Evolutionary conservation across 2,888 invertebrate species (phyloP).

Genomic region (Piscicola geometra): DNA sequence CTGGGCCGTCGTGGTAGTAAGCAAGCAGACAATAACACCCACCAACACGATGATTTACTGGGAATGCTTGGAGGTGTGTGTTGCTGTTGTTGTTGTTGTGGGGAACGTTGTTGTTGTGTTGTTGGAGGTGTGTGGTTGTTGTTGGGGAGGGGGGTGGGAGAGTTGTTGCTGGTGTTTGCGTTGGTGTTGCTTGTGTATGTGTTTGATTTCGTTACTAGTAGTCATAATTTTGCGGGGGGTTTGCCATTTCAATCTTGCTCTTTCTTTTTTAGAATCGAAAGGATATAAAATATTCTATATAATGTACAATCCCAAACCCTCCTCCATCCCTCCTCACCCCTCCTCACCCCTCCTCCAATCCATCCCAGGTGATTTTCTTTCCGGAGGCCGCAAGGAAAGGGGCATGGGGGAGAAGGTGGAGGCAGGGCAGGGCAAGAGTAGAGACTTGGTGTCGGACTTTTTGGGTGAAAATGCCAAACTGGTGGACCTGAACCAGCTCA

Average conservation of each 20-base stretch:
- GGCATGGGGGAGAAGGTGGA: neutral
- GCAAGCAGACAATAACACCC: neutral
- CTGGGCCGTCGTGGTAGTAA: neutral
- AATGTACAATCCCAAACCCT: no score
- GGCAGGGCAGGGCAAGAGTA: conserved; percentile 11
- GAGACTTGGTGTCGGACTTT: conserved; percentile 70
- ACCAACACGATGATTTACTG: conserved; percentile 2
- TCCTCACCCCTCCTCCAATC: neutral
- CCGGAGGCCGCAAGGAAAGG: neutral
- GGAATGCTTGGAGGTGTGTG: conserved; percentile 22
- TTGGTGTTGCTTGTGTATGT: no score
- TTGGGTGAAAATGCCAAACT: conserved; percentile 92
- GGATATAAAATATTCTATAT: no score
- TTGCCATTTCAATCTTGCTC: no score
- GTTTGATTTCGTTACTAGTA: no score
- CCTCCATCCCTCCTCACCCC: conserved; percentile 5
- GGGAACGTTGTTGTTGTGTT: neutral
- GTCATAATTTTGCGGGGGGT: no score
- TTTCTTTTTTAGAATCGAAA: no score
- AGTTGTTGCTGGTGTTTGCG: no score
- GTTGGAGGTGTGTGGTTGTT: neutral
- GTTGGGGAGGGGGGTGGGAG: neutral
- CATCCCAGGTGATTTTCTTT: neutral
- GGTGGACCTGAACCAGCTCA: conserved; percentile 93
- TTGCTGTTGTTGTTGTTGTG: neutral